Percentiles rank a stretch among this genome's conserved stretches.
These are phyloP conservation scores for Orcinus orca DNA, from an alignment of 2,113 vertebrate species.

Conservation along the genomic window DNA sequence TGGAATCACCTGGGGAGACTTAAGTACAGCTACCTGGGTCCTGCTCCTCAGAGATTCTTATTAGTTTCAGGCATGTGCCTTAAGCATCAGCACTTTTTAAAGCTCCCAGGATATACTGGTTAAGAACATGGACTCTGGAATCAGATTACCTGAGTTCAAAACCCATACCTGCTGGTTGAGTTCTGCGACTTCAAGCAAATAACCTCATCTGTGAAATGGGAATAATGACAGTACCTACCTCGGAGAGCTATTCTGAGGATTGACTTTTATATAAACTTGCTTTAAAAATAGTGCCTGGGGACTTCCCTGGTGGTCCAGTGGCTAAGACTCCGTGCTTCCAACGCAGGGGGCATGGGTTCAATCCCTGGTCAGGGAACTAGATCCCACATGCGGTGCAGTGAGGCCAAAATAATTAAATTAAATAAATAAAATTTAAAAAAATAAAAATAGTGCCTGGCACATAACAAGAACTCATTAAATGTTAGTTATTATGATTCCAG, in stretches of 20 bases:
- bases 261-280: background rate
- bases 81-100: background rate
- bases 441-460: background rate
- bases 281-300: background rate
- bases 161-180: background rate
- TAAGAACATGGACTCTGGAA: background rate
- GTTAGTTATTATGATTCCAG: background rate
- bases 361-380: too few species aligned
- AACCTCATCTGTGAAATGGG: background rate
- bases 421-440: too few species aligned
- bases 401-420: too few species aligned
- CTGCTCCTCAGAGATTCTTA: background rate
- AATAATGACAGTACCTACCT: background rate
- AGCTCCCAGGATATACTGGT: background rate
- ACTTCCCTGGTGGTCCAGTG: too few species aligned
- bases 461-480: background rate
- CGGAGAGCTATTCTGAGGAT: background rate
- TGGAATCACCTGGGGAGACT: background rate
- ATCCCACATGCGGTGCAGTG: too few species aligned
- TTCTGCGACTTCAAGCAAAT: background rate
- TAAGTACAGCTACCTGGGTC: background rate
- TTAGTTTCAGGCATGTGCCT: background rate
- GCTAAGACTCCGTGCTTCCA: too few species aligned
- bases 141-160: background rate
- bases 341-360: too few species aligned